phyloP scores from a whole-genome alignment of 1,140 invertebrate genomes.

The Drosophila santomea region DNA sequence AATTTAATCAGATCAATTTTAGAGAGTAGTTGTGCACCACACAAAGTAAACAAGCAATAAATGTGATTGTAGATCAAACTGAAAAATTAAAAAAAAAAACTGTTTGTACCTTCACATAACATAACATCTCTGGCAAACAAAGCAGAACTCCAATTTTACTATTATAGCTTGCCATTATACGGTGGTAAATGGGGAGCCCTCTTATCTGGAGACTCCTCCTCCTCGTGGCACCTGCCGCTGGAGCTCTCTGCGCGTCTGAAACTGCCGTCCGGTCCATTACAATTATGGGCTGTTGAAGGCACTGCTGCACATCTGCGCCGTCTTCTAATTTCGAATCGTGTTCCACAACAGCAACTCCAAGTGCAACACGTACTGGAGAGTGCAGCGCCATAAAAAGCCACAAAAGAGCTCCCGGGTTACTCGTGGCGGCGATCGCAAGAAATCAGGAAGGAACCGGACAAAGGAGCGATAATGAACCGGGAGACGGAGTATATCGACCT shows the following conservation, averaged over 20 bases:
- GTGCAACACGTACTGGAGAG: constrained; percentile 62
- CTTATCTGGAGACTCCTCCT: constrained; percentile 5
- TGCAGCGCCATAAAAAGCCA: constrained; percentile 68
- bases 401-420: constrained; percentile 72
- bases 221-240: constrained; percentile 23
- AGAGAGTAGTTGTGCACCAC: too few relatives aligned
- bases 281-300: constrained; percentile 39
- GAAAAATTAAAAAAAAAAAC: background rate
- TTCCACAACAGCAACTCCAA: constrained; percentile 58
- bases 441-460: constrained; percentile 57
- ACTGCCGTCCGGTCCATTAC: constrained; percentile 14
- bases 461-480: constrained; percentile 19
- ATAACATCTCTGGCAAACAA: background rate
- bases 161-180: background rate
- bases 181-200: constrained; percentile 2
- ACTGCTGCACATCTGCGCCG: constrained; percentile 72
- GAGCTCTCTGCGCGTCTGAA: background rate
- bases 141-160: background rate
- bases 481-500: constrained; percentile 72
- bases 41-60: too few relatives aligned
- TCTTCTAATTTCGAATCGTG: constrained; percentile 72
- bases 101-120: background rate
- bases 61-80: background rate
- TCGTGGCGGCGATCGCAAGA: constrained; percentile 43
- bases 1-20: background rate